Percentiles rank a stretch among this genome's conserved stretches.
Conservation (phyloP, 2,888 invertebrate species). For the Scelioninae gen. 1 region DNA sequence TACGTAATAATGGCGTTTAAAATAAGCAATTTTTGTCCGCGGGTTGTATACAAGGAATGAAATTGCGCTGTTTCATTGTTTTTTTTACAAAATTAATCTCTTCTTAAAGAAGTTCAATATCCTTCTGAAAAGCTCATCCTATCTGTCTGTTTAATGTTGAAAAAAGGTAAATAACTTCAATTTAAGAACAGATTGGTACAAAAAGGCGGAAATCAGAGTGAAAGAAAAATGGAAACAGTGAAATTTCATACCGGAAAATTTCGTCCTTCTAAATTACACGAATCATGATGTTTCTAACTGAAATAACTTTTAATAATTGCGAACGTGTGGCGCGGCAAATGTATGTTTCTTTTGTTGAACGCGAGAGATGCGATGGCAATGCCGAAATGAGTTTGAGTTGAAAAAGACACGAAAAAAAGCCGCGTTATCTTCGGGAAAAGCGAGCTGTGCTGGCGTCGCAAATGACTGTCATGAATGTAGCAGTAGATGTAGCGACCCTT, state of each 20-base stretch:
- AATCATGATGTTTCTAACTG: constrained; percentile 31
- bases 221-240: constrained; percentile 12
- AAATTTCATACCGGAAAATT: constrained; percentile 23
- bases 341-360: constrained; percentile 14
- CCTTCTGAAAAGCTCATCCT: too few species aligned
- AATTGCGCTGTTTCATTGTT: background rate
- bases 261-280: constrained; percentile 31
- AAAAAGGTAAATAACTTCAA: background rate
- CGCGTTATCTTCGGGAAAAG: constrained; percentile 21
- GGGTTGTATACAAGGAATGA: background rate
- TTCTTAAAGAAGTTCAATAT: background rate
- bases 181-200: too few species aligned
- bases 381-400: too few species aligned
- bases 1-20: too few species aligned
- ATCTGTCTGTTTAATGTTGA: background rate
- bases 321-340: constrained; percentile 23
- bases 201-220: too few species aligned
- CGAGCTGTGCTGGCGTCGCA: constrained; percentile 53
- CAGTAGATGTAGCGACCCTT: constrained; percentile 72
- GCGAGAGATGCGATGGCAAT: too few species aligned
- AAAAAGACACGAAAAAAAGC: too few species aligned
- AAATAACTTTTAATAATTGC: constrained; percentile 46
- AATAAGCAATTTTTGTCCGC: too few species aligned
- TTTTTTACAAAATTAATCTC: background rate
- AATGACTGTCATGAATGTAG: constrained; percentile 65